Conservation (phyloP, 1,140 invertebrate species). For the Dendrolimus kikuchii region DNA sequence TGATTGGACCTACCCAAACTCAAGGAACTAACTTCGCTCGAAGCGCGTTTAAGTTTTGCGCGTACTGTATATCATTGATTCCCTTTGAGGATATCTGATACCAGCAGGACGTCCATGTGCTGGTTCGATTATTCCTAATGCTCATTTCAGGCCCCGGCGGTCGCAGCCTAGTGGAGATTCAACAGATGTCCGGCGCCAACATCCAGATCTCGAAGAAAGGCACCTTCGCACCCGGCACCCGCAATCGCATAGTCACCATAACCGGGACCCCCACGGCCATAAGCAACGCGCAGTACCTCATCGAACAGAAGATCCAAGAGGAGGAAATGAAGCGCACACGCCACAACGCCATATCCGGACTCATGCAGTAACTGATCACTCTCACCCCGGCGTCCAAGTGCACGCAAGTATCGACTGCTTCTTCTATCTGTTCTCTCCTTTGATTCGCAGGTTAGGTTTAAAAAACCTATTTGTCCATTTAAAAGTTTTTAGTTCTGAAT, state of each 20-base stretch:
- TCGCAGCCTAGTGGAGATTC: conserved; percentile 96
- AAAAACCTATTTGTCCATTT: no score
- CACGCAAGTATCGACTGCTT: no score
- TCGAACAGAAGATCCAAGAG: conserved; percentile 95
- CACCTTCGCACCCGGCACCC: conserved; percentile 95
- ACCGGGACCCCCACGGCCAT: conserved; percentile 91
- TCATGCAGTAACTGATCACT: conserved; percentile 72
- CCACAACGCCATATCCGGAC: conserved; percentile 86
- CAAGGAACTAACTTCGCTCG: no score
- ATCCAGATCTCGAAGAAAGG: conserved; percentile 99
- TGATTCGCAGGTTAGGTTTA: no score
- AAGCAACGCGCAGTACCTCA: conserved; percentile 92
- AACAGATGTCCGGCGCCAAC: conserved; percentile 95
- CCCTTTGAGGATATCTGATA: no score
- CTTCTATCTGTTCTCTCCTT: no score
- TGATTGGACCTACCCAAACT: no score
- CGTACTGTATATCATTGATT: no score
- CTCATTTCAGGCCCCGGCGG: conserved; percentile 84
- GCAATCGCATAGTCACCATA: conserved; percentile 97
- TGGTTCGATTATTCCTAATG: background rate
- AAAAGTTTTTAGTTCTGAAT: no score
- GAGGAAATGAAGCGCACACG: conserved; percentile 95
- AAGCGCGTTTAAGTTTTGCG: no score
- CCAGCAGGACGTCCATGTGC: no score
- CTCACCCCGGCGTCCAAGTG: conserved; percentile 3